These are phyloP conservation scores for Toxotes jaculatrix DNA, from an alignment of 2,113 vertebrate genomes.

Conservation along the genomic window DNA sequence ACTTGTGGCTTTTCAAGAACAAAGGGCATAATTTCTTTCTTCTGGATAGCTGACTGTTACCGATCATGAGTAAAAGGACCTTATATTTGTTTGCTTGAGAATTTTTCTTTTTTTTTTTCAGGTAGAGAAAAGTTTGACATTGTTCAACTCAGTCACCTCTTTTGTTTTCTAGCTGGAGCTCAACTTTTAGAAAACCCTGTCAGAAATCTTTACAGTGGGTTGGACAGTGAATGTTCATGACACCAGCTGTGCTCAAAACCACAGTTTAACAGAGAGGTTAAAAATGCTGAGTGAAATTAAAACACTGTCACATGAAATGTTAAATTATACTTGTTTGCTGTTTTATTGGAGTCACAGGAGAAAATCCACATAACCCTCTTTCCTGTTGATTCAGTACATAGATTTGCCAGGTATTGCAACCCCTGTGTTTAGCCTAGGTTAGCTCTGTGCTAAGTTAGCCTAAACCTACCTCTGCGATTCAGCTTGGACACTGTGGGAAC, in stretches of 20 bases:
- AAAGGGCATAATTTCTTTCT: neutral
- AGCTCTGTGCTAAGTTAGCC: too few species aligned
- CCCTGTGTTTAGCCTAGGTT: too few species aligned
- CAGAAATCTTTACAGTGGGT: neutral
- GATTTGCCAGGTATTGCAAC: too few species aligned
- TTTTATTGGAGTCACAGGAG: neutral
- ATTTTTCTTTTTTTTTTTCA: too few species aligned
- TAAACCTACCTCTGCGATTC: too few species aligned
- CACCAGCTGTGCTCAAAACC: too few species aligned
- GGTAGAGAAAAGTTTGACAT: neutral
- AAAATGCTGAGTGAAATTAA: too few species aligned
- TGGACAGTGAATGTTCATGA: neutral
- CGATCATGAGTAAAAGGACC: neutral
- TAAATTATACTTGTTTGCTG: too few species aligned
- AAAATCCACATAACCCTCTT: neutral
- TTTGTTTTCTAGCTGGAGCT: neutral
- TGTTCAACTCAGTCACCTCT: neutral
- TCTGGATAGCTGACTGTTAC: neutral
- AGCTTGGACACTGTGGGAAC: too few species aligned
- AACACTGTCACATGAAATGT: neutral
- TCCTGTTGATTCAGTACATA: too few species aligned
- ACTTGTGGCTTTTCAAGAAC: slow-evolving; percentile 6
- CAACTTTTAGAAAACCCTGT: neutral
- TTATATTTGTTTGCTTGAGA: too few species aligned
- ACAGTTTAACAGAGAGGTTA: too few species aligned